Conservation (phyloP, 2,888 invertebrate species). For the Agonum fuliginosum region DNA sequence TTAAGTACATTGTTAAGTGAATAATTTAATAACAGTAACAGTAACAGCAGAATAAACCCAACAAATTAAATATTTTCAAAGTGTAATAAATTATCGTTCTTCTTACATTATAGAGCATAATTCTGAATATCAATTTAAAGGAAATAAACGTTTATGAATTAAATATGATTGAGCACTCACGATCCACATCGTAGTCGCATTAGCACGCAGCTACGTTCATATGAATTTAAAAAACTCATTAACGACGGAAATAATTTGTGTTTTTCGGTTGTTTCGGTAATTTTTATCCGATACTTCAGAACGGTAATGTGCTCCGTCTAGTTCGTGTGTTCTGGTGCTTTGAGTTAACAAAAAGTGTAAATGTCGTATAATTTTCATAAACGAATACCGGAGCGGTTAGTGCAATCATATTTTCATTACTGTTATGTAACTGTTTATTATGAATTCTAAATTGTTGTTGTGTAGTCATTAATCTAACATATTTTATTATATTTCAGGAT, state of each 20-base stretch:
- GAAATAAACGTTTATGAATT: conserved; percentile 33
- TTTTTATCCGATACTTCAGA: not conserved
- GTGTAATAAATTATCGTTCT: conserved; percentile 4
- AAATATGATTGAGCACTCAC: conserved; percentile 10
- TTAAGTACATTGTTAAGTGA: too few species aligned
- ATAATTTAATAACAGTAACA: too few species aligned
- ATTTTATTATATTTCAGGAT: too few species aligned
- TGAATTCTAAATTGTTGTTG: too few species aligned
- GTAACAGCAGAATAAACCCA: too few species aligned
- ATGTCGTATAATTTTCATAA: conserved; percentile 28
- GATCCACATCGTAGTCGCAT: not conserved
- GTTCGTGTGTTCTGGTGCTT: not conserved
- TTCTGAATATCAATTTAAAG: not conserved
- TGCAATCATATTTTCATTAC: too few species aligned
- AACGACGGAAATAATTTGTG: not conserved
- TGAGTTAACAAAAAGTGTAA: not conserved
- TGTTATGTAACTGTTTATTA: too few species aligned
- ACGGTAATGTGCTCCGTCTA: not conserved
- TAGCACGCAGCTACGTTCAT: conserved; percentile 1
- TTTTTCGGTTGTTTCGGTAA: conserved; percentile 10
- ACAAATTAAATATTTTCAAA: not conserved
- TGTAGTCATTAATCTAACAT: too few species aligned
- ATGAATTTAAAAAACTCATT: conserved; percentile 24
- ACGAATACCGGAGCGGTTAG: conserved; percentile 19
- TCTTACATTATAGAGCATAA: not conserved